Conservation (phyloP, 2,888 invertebrate species). For the Cinara cedri region DNA sequence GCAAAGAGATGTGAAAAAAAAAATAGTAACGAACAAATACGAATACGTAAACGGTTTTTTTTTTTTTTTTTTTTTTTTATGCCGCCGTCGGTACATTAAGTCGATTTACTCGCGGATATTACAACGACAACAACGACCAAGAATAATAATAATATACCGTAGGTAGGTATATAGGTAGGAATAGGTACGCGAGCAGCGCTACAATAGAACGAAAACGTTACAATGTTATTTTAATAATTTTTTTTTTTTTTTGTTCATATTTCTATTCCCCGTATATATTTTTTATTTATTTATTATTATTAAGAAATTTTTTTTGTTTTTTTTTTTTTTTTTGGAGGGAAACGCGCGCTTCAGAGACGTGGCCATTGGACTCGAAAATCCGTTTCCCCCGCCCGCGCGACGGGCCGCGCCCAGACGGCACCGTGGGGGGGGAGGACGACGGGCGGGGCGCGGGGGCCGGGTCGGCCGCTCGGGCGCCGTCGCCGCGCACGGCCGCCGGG, state of each 20-base stretch:
- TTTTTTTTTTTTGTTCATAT: too few species aligned
- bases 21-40: not conserved
- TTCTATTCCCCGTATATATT: not conserved
- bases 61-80: not conserved
- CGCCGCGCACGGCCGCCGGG: slow-evolving; percentile 40
- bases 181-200: not conserved
- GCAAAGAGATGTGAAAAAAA: not conserved
- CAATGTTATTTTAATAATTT: not conserved
- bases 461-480: slow-evolving; percentile 53
- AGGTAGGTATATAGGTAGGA: not conserved
- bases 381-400: slow-evolving; percentile 52
- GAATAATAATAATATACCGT: not conserved
- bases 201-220: slow-evolving; percentile 1
- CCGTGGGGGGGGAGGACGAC: not conserved
- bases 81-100: not conserved
- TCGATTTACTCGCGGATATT: not conserved
- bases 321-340: slow-evolving; percentile 46
- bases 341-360: slow-evolving; percentile 41
- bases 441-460: slow-evolving; percentile 27
- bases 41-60: too few species aligned
- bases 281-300: not conserved
- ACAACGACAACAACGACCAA: not conserved
- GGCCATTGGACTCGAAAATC: slow-evolving; percentile 57
- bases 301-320: not conserved
- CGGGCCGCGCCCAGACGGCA: slow-evolving; percentile 53